Conservation (phyloP, 2,888 invertebrate species). For the Macrosiphum euphorbiae region DNA sequence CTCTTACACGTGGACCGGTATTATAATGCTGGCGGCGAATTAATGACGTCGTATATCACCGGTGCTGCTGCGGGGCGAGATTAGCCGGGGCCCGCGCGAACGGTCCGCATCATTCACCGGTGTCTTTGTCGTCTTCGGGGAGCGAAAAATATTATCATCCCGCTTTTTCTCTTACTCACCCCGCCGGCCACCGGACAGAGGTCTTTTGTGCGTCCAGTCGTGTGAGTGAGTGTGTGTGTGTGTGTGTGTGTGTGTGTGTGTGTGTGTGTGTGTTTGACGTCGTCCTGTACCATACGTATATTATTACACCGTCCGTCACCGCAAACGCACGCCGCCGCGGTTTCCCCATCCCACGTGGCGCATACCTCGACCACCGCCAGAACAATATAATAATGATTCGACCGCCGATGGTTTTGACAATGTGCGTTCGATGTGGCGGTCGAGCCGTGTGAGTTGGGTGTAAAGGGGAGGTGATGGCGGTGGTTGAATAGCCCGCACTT, state of each 20-base stretch:
- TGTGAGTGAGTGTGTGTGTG: background rate
- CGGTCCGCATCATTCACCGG: slow-evolving; percentile 58
- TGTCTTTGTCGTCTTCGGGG: slow-evolving; percentile 62
- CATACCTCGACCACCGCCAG: background rate
- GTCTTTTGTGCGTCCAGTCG: background rate
- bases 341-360: background rate
- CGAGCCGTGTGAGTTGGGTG: background rate
- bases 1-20: background rate
- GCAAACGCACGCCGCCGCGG: background rate
- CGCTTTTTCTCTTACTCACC: slow-evolving; percentile 2
- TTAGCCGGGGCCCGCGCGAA: slow-evolving; percentile 32
- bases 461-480: background rate
- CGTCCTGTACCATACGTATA: background rate
- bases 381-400: slow-evolving; percentile 30
- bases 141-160: slow-evolving; percentile 54
- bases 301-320: background rate
- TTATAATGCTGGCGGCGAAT: slow-evolving; percentile 57
- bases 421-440: background rate
- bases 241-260: background rate
- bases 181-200: background rate
- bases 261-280: background rate
- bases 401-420: slow-evolving; percentile 57
- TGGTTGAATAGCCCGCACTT: slow-evolving; percentile 7
- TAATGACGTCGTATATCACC: slow-evolving; percentile 62
- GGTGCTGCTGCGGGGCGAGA: slow-evolving; percentile 35